Base-by-base conservation (phyloP, 2,888 invertebrate species). In the Galerucella calmariensis region DNA sequence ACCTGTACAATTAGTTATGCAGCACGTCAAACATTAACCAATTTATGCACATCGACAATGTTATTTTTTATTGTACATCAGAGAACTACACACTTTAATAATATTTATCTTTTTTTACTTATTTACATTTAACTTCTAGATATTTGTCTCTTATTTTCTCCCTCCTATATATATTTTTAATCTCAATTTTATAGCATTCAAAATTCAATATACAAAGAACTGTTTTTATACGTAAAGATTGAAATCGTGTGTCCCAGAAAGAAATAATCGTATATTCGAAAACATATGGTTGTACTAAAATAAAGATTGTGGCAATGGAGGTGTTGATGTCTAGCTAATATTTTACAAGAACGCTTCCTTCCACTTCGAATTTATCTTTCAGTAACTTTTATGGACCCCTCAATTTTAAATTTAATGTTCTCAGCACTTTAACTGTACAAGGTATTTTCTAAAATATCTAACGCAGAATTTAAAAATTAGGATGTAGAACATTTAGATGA, bases 281-380 rank as follows among this genome's bases (percentile, higher is more conserved):
- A 66, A 66, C 78, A 78, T 77, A 74, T 78, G 78, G 78, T 77
- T 67, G 70, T 74, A 77, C 66, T 78, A 78, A 78, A 78, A 73
- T 74, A 69, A 73, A 75, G 72, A 74, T 75, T 72, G 76, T 65
- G 67, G 70, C 72, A 70, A 76, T 70, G 74, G 41, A 77, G 70
- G 77, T 58, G 79, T 67, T 72, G 77, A 76, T 67, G 67, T 14
- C 35, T 16, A 27, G 27, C 67, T 69, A 76, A 78, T 79, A 79
- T 79, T 79, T 76, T 72, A 79, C 71, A 65, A 56, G 69, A 74
- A 72, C 73, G 76, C 67, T 79, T 79, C 79, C 79, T 79, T 79
- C 79, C 79, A 79, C 77, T 78, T 79, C 76, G 69, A 73, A 79
- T 79, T 79, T 79, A 75, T 79, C 79, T 79, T 77, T 79, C 79